Percentiles rank a stretch among this genome's conserved stretches.
phyloP scores from a whole-genome alignment of 2,113 vertebrate species.

The Plestiodon gilberti region DNA sequence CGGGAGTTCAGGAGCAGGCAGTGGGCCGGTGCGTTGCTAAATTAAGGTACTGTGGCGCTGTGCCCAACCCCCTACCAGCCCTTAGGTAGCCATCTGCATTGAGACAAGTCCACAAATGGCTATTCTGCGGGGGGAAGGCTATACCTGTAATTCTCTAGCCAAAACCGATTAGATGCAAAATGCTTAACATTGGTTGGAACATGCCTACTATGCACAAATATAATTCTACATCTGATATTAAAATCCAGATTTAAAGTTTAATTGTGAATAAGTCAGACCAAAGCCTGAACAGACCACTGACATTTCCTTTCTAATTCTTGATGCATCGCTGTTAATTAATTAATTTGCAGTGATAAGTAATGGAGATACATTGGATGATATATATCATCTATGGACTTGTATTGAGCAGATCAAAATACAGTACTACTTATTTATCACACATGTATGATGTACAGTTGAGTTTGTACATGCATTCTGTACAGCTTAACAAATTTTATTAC shows the following conservation, averaged over 20 bases:
- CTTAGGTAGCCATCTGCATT: too few species aligned
- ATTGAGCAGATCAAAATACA: background rate
- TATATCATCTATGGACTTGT: background rate
- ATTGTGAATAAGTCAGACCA: background rate
- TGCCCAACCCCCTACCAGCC: too few species aligned
- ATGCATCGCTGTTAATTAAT: background rate
- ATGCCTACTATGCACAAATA: background rate
- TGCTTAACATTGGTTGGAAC: background rate
- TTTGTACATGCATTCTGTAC: background rate
- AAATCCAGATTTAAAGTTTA: background rate
- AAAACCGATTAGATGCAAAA: too few species aligned
- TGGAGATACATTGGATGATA: background rate
- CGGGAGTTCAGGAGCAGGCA: too few species aligned
- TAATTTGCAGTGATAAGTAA: background rate
- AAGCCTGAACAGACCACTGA: background rate
- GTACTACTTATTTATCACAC: background rate
- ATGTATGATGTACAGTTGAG: too few species aligned
- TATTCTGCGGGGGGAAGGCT: too few species aligned
- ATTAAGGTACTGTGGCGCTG: too few species aligned
- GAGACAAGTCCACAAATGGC: too few species aligned
- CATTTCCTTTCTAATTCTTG: background rate
- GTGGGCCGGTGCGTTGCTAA: too few species aligned
- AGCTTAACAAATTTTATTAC: background rate
- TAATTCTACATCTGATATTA: background rate
- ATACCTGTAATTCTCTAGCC: too few species aligned